Conservation (phyloP, 2,888 invertebrate species). For the Macrophya annulata region DNA sequence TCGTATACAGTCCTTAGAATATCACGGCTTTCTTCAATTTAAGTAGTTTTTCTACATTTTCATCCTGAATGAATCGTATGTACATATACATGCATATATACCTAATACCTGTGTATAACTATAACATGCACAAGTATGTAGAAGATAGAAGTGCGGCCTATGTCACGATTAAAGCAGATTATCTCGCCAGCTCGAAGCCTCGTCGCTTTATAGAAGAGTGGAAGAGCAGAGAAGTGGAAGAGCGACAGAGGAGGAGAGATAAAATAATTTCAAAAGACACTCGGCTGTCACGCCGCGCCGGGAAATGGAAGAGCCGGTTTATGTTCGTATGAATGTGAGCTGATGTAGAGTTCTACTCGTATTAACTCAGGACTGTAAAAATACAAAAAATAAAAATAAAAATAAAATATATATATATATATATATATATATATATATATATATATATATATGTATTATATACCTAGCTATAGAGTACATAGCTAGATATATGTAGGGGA, state of each 20-base stretch:
- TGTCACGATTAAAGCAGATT: constrained; percentile 39
- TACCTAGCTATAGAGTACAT: constrained; percentile 2
- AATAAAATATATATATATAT: not conserved
- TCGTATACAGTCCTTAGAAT: not conserved
- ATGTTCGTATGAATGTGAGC: not conserved
- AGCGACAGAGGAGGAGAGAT: constrained; percentile 56
- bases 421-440: too few species aligned
- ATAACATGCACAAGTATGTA: not conserved
- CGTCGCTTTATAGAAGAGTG: constrained; percentile 41
- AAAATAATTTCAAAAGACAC: constrained; percentile 67
- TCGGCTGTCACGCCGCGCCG: constrained; percentile 66
- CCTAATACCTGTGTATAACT: constrained; percentile 4
- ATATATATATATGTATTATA: constrained; percentile 10
- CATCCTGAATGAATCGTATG: not conserved
- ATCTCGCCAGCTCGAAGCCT: constrained; percentile 29
- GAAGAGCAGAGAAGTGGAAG: constrained; percentile 43
- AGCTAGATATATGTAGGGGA: not conserved
- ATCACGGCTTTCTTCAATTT: not conserved
- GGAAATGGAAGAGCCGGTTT: constrained; percentile 62
- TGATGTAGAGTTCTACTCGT: constrained; percentile 28
- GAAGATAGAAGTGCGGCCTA: not conserved
- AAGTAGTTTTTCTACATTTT: not conserved
- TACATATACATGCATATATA: not conserved
- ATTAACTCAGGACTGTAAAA: constrained; percentile 22
- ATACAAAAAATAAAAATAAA: not conserved